A percentile compares a stretch with the other conserved stretches of the same genome.
Conservation (phyloP, 2,888 invertebrate genomes). For the Pyrrhia umbra region DNA sequence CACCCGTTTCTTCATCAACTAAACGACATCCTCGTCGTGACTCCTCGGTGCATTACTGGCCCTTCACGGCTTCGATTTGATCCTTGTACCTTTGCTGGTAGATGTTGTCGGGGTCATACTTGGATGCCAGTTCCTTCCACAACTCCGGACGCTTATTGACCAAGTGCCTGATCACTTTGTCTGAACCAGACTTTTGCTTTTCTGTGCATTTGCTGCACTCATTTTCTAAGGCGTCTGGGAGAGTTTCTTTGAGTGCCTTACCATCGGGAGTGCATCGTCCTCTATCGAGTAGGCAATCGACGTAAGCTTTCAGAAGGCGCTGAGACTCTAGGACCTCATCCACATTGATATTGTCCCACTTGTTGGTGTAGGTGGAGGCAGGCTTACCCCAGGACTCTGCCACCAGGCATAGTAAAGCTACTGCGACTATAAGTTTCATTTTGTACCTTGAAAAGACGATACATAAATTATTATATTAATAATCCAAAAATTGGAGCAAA, state of each 20-base stretch:
- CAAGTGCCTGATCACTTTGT: slow-evolving; percentile 92
- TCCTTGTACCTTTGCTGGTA: slow-evolving; percentile 92
- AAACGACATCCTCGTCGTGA: slow-evolving; percentile 1
- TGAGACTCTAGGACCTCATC: slow-evolving; percentile 92
- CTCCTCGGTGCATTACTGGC: slow-evolving; percentile 17
- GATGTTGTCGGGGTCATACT: slow-evolving; percentile 93
- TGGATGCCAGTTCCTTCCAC: slow-evolving; percentile 92
- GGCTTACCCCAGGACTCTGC: slow-evolving; percentile 77
- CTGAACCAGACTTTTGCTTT: slow-evolving; percentile 88
- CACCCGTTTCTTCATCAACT: slow-evolving; percentile 40
- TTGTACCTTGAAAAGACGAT: slow-evolving; percentile 48
- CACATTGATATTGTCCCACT: slow-evolving; percentile 92
- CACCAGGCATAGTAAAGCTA: slow-evolving; percentile 76
- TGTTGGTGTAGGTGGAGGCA: slow-evolving; percentile 91
- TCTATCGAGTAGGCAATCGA: slow-evolving; percentile 92
- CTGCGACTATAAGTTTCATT: slow-evolving; percentile 84
- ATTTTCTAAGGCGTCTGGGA: slow-evolving; percentile 93
- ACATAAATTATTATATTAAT: not conserved
- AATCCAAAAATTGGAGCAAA: not conserved
- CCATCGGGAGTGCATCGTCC: slow-evolving; percentile 93
- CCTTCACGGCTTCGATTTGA: slow-evolving; percentile 76
- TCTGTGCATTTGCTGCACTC: slow-evolving; percentile 93
- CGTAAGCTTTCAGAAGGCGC: slow-evolving; percentile 92
- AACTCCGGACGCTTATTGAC: slow-evolving; percentile 92
- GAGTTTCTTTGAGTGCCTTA: slow-evolving; percentile 88